Evolutionary conservation across 2,888 invertebrate genomes (phyloP).

Genomic region (Ormyrus rosae): DNA sequence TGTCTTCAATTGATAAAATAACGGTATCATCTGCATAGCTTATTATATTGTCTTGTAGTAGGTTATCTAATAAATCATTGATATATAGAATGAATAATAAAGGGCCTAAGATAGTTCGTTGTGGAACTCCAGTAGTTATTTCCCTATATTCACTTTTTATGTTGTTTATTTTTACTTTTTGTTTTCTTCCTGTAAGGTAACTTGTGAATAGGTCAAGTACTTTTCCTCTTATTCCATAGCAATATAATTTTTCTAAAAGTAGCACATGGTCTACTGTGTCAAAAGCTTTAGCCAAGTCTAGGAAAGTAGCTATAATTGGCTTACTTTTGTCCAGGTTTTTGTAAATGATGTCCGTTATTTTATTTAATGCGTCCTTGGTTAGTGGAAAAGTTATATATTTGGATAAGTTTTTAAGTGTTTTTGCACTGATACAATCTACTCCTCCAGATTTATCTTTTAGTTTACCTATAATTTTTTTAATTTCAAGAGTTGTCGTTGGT

Average conservation of each 20-base stretch:
- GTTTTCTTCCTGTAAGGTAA: not conserved
- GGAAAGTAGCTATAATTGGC: not conserved
- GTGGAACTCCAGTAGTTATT: not conserved
- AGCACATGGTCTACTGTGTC: not conserved
- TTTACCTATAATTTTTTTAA: too few relatives aligned
- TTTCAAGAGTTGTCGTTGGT: too few relatives aligned
- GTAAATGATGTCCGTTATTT: too few relatives aligned
- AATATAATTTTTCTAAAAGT: constrained; percentile 1
- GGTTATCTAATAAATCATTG: not conserved
- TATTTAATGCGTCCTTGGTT: too few relatives aligned
- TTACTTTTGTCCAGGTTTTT: not conserved
- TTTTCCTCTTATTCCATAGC: not conserved
- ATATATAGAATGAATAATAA: not conserved
- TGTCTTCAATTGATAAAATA: not conserved
- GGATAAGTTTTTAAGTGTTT: too few relatives aligned
- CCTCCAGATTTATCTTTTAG: too few relatives aligned
- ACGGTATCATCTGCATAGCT: not conserved
- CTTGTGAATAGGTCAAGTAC: not conserved
- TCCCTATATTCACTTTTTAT: not conserved
- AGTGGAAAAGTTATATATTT: too few relatives aligned
- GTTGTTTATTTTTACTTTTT: constrained; percentile 1
- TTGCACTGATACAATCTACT: too few relatives aligned
- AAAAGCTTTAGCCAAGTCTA: too few relatives aligned
- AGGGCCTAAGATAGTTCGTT: not conserved
- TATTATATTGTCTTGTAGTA: not conserved